Percentiles rank a stretch among this genome's conserved stretches.
phyloP scores from a whole-genome alignment of 2,113 vertebrate species.

The Colinus virginianus region DNA sequence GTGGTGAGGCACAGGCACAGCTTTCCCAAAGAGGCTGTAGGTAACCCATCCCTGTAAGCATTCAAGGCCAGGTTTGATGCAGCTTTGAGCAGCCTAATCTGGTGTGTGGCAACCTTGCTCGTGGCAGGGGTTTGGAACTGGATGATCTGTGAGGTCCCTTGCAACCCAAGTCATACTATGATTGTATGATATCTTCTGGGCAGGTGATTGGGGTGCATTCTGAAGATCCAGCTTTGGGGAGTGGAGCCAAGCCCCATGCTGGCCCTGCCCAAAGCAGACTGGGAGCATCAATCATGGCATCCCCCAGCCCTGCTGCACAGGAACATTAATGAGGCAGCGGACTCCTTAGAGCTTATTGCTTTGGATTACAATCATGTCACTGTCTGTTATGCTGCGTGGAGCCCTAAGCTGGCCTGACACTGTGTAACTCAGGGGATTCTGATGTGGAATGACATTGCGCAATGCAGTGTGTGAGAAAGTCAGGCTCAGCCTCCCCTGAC shows the following conservation, averaged over 20 bases:
- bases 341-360: background rate
- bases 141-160: too few relatives aligned
- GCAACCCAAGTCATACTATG: too few relatives aligned
- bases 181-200: too few relatives aligned
- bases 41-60: too few relatives aligned
- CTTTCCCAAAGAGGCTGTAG: too few relatives aligned
- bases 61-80: too few relatives aligned
- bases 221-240: background rate
- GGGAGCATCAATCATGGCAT: accelerated
- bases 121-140: too few relatives aligned
- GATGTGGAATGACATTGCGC: background rate
- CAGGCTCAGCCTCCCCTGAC: slow-evolving; percentile 12
- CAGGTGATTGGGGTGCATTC: accelerated
- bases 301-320: background rate
- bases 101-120: too few relatives aligned
- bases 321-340: background rate
- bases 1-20: too few relatives aligned
- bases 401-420: background rate
- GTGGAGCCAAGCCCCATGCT: background rate
- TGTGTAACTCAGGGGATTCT: background rate
- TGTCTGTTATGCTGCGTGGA: background rate
- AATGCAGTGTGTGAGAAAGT: slow-evolving; percentile 2
- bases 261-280: accelerated
- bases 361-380: background rate
- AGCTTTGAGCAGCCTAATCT: too few relatives aligned